These are phyloP conservation scores for Ditula angustiorana DNA, from an alignment of 2,888 invertebrate genomes.

Conservation along the genomic window DNA sequence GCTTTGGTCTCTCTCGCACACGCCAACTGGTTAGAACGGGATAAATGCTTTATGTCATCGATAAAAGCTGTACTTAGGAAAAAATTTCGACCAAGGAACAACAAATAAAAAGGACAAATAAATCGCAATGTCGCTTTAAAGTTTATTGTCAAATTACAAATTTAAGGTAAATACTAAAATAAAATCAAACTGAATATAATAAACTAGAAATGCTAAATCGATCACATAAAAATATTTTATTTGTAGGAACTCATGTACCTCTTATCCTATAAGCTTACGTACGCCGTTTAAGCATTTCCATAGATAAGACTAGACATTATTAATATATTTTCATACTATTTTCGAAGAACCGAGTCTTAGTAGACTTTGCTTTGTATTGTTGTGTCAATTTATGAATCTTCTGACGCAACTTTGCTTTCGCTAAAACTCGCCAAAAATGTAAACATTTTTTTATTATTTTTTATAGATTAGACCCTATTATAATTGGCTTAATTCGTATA, in stretches of 20 bases:
- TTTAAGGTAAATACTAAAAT: constrained; percentile 20
- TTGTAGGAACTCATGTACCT: constrained; percentile 33
- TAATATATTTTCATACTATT: neutral
- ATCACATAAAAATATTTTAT: constrained; percentile 29
- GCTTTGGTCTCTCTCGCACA: too few species aligned
- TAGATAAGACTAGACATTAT: neutral
- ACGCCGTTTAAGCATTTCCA: neutral
- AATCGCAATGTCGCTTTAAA: constrained; percentile 33
- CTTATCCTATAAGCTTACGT: constrained; percentile 22
- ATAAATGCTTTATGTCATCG: too few species aligned
- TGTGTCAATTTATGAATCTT: neutral
- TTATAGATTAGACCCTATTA: neutral
- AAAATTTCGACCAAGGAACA: too few species aligned
- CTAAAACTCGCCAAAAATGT: neutral
- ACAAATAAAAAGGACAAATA: constrained; percentile 7
- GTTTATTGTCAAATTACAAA: constrained; percentile 34
- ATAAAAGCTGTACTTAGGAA: too few species aligned
- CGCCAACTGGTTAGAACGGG: too few species aligned
- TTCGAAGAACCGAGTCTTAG: neutral
- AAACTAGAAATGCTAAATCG: constrained; percentile 14
- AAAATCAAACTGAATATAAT: constrained; percentile 2
- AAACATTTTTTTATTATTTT: neutral
- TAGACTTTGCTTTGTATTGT: neutral
- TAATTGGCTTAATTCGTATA: neutral
- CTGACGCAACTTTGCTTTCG: neutral